Base-by-base conservation (phyloP, 30 jellyfish, hydroid and myxozoan species). In the Turritopsis dohrnii region DNA sequence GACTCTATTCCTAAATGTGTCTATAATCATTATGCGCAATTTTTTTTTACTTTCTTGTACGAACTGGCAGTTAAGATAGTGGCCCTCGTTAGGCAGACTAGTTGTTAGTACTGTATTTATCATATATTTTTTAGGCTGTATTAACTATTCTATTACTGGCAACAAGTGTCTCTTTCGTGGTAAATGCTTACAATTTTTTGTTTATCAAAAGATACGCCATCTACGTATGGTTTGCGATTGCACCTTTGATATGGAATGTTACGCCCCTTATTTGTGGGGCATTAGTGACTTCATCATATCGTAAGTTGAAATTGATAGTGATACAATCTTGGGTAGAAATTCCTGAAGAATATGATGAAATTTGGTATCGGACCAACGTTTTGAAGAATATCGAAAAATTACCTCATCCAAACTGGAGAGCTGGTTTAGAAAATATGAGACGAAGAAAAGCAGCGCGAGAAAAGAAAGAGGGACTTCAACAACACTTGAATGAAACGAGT, bases 261-360 rank as follows among this genome's bases (percentile, higher is more conserved):
- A 28, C 89, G 54, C 87, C 87, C 22, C 53, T 83, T 21, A 83
- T 83, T 25, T 28, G 71, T 21, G 87, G 83, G 19, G 89, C 89
- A 9, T 69, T 76, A 52, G 89, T 83, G 21, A 83, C 89, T 79
- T 53, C 71, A 74, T 23, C 89, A 22, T 72, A 83, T 76, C 85
- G 75, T 16, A 69, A 83, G 20, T 53, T 52, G 23, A 83, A 83
- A 83, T 41, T 52, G 29, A 53, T 53, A 9, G 89, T 85, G 28
- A 75, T 85, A 18, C 92, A 85, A 27, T 85, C 92, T 5, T 85
- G 92, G 92, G 92, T 85, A 13, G 92, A 85, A 41, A 85, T 85
- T 16, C 89, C 89, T 1, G 92, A 85, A 41, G 53, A 71, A 53
- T 85, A 85, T 31, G 92, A 75, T 65, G 89, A 85, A 66, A 53